These are phyloP conservation scores for Elaphurus davidianus DNA, from an alignment of 2,113 vertebrate genomes.

Conservation along the genomic window DNA sequence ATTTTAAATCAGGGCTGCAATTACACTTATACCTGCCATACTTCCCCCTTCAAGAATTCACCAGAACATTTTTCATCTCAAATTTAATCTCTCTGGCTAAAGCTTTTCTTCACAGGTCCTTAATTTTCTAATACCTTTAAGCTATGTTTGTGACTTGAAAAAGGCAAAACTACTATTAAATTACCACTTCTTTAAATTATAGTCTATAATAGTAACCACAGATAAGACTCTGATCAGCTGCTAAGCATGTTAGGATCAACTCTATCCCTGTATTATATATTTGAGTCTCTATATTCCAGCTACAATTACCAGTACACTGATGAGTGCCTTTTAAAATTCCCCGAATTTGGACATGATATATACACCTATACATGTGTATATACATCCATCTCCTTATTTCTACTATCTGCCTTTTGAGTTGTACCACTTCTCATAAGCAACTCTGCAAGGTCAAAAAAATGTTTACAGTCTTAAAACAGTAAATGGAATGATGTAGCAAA, in stretches of 20 bases:
- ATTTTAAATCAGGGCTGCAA: background rate
- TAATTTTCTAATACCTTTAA: background rate
- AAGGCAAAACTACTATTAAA: background rate
- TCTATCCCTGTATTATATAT: background rate
- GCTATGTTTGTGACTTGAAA: background rate
- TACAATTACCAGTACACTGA: background rate
- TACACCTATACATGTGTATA: rapidly evolving
- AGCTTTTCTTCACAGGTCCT: background rate
- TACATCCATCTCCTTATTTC: background rate
- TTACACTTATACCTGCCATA: background rate
- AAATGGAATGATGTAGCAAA: background rate
- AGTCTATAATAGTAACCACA: background rate
- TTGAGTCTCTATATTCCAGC: background rate
- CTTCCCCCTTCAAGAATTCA: background rate
- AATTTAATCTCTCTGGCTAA: background rate
- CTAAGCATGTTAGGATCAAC: background rate
- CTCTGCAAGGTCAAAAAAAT: background rate
- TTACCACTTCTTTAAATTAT: background rate
- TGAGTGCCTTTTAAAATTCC: background rate
- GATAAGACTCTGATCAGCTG: background rate
- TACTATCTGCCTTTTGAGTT: background rate
- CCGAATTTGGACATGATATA: background rate
- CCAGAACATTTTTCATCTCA: background rate
- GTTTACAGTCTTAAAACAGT: background rate
- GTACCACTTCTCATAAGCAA: background rate